A percentile compares a stretch with the other conserved stretches of the same genome.
phyloP scores from a whole-genome alignment of 2,797 vertebrate species.

The Sphenopsis melanotis region DNA sequence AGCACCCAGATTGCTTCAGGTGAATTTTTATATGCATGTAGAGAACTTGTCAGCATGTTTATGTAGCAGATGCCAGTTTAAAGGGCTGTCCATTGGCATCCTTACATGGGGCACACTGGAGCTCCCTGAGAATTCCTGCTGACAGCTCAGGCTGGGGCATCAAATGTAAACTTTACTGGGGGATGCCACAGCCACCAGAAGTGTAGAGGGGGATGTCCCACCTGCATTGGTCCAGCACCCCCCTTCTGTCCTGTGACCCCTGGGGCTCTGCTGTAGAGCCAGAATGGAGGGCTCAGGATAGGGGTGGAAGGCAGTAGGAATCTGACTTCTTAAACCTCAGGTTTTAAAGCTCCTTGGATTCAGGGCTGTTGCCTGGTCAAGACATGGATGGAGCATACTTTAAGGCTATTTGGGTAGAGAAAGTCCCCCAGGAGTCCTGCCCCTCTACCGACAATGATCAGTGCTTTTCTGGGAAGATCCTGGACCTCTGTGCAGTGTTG shows the following conservation, averaged over 20 bases:
- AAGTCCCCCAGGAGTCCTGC: neutral
- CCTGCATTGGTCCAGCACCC: neutral
- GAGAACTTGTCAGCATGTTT: neutral
- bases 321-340: neutral
- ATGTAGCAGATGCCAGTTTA: neutral
- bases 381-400: neutral
- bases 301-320: neutral
- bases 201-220: neutral
- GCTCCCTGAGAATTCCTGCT: neutral
- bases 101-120: rapidly evolving
- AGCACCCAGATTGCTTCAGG: neutral
- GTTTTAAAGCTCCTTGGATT: neutral
- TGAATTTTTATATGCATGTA: rapidly evolving
- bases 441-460: rapidly evolving
- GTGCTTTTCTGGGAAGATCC: neutral
- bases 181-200: neutral
- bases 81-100: neutral
- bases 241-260: neutral
- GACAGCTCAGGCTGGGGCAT: neutral
- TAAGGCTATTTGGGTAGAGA: neutral
- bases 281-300: neutral
- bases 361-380: neutral
- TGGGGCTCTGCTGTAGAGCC: neutral
- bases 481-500: rapidly evolving
- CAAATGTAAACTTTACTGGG: neutral